Evolutionary conservation across 2,888 invertebrate species (phyloP).

Genomic region (Lycocerus yunnanus): DNA sequence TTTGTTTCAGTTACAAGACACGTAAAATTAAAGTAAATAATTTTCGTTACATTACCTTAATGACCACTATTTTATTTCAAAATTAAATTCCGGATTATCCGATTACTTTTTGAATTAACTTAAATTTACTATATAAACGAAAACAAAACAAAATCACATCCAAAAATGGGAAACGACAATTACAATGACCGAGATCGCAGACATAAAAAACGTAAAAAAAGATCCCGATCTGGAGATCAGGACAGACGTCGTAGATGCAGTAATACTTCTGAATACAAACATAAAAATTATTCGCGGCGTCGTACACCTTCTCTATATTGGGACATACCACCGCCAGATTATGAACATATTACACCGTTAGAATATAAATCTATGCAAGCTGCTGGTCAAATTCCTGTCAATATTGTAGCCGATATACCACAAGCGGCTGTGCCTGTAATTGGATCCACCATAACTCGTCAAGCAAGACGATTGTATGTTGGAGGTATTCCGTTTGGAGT

Average conservation of each 20-base stretch:
- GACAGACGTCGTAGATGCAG: slow-evolving; percentile 54
- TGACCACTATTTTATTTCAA: too few species aligned
- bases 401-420: slow-evolving; percentile 87
- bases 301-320: slow-evolving; percentile 94
- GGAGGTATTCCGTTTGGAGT: slow-evolving; percentile 99
- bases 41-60: too few species aligned
- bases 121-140: too few species aligned
- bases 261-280: slow-evolving; percentile 54
- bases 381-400: slow-evolving; percentile 93
- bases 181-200: slow-evolving; percentile 50
- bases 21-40: too few species aligned
- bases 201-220: slow-evolving; percentile 59
- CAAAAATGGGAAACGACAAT: slow-evolving; percentile 36
- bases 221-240: slow-evolving; percentile 55
- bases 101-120: too few species aligned
- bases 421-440: slow-evolving; percentile 97
- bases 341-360: slow-evolving; percentile 96
- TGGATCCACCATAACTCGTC: slow-evolving; percentile 93
- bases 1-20: too few species aligned
- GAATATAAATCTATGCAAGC: slow-evolving; percentile 90
- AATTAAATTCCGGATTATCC: too few species aligned
- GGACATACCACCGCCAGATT: slow-evolving; percentile 98
- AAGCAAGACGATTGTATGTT: slow-evolving; percentile 78
- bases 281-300: slow-evolving; percentile 68
- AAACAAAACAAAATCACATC: not conserved